Conservation (phyloP, 2,113 vertebrate species). For the Grammomys surdaster region DNA sequence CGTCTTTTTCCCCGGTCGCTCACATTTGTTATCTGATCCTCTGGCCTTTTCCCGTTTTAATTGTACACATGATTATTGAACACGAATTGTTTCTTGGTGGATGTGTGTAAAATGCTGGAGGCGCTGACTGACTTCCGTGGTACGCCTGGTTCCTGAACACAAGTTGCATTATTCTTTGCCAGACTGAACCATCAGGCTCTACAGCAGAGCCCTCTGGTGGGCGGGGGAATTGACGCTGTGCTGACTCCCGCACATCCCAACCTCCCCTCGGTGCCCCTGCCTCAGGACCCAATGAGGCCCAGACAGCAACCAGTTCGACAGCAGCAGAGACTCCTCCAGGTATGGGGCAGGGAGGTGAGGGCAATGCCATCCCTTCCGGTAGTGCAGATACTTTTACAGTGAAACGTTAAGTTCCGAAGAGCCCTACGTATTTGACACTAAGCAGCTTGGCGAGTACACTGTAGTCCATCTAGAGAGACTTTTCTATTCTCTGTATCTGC, state of each 20-base stretch:
- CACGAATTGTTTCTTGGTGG: neutral
- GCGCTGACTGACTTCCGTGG: neutral
- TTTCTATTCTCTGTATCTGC: neutral
- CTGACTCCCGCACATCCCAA: slow-evolving; percentile 72
- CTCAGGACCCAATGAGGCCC: slow-evolving; percentile 83
- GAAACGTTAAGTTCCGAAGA: neutral
- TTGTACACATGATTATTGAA: neutral
- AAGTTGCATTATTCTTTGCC: slow-evolving; percentile 7
- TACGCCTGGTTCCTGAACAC: neutral
- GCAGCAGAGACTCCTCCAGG: slow-evolving; percentile 87
- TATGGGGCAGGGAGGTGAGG: slow-evolving; percentile 55
- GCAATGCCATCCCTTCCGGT: neutral
- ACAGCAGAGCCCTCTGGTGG: slow-evolving; percentile 84
- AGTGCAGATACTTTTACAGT: neutral
- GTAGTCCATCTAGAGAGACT: rapidly evolving
- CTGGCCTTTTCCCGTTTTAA: neutral
- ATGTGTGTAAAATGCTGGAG: neutral
- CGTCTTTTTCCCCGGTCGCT: neutral
- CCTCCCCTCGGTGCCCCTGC: slow-evolving; percentile 77
- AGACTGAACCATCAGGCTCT: slow-evolving; percentile 87
- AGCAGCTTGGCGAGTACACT: neutral
- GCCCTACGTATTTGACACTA: neutral
- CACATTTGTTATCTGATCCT: neutral
- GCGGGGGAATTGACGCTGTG: slow-evolving; percentile 80
- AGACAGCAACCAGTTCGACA: slow-evolving; percentile 84